A percentile compares a stretch with the other conserved stretches of the same genome.
Evolutionary conservation across 1,140 invertebrate species (phyloP).

Genomic region (Heterodera schachtii): DNA sequence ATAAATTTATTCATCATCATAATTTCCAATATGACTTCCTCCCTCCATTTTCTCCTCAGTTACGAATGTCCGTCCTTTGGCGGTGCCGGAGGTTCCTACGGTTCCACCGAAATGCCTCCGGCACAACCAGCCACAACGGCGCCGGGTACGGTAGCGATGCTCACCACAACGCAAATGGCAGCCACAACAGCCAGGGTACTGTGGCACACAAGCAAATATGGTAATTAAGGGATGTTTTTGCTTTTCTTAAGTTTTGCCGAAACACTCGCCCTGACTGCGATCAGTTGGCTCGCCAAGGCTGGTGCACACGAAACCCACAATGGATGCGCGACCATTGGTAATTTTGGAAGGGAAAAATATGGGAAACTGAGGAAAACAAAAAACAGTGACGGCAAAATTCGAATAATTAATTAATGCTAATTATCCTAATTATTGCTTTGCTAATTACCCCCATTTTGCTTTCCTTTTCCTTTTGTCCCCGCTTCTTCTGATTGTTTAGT

Average conservation of each 20-base stretch:
- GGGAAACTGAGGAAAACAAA: too few species aligned
- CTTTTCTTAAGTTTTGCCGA: slow-evolving; percentile 38
- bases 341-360: not conserved
- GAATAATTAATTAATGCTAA: not conserved
- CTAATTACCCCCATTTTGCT: too few species aligned
- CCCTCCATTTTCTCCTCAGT: not conserved
- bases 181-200: slow-evolving; percentile 17
- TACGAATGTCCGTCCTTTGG: slow-evolving; percentile 32
- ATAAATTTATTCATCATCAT: too few species aligned
- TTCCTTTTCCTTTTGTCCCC: too few species aligned
- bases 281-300: slow-evolving; percentile 57
- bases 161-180: slow-evolving; percentile 12
- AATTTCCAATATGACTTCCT: not conserved
- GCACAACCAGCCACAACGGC: slow-evolving; percentile 30
- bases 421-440: too few species aligned
- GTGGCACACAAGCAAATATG: too few species aligned
- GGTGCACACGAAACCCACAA: slow-evolving; percentile 59
- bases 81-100: slow-evolving; percentile 21
- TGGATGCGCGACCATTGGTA: slow-evolving; percentile 61
- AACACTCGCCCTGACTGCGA: slow-evolving; percentile 59
- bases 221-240: not conserved
- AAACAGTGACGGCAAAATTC: not conserved
- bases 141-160: not conserved
- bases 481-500: not conserved
- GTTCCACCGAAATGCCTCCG: slow-evolving; percentile 12